Base-by-base conservation (phyloP, 2,888 invertebrate genomes). In the Adela reaumurella region DNA sequence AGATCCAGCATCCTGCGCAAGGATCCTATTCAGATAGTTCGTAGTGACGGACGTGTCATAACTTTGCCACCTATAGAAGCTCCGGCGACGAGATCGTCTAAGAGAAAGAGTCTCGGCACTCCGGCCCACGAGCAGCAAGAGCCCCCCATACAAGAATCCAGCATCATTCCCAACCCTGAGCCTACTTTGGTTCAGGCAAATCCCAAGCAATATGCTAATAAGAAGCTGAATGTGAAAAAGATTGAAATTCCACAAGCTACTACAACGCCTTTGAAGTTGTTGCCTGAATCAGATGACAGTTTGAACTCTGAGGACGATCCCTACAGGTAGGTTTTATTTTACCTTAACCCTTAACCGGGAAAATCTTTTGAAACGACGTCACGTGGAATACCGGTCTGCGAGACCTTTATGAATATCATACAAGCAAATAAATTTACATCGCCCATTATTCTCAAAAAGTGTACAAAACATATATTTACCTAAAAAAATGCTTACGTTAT, bases 221-320 rank as follows among this genome's bases (percentile, higher is more conserved):
- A 70, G 53, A 77, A 74, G 53, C 52, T 69, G 19, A 46, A 14
- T 57, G 48, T 46, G 76, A 76, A 69, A 57, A 66, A 58, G 48
- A 73, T 72, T 49, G 59, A 50, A 49, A 28, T 55, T 19, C 18
- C 57, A 46, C 60, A 58, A 53, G 46, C 58, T 29, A 58, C 64
- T 46, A 56, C 57, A 56, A 45, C 59, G 59, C 20, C 62, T 78
- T 65, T 56, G 77, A 68, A 67, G 57, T 59, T 67, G 77, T 80
- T 51, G 76, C 72, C 72, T 43, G 84, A 83, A 60, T 85, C 85
- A 49, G 84, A 83, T 60, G 87, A 84, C 55, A 84, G 82, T 63
- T 84, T 83, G 64, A 88, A 87, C 68, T 91, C 91, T n/a, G 94
- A 94, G 70, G 94, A 95, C 72, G 95, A 96, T 81, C 95, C 95